Evolutionary conservation across 2,113 vertebrate genomes (phyloP).

Genomic region (Mellivora capensis): DNA sequence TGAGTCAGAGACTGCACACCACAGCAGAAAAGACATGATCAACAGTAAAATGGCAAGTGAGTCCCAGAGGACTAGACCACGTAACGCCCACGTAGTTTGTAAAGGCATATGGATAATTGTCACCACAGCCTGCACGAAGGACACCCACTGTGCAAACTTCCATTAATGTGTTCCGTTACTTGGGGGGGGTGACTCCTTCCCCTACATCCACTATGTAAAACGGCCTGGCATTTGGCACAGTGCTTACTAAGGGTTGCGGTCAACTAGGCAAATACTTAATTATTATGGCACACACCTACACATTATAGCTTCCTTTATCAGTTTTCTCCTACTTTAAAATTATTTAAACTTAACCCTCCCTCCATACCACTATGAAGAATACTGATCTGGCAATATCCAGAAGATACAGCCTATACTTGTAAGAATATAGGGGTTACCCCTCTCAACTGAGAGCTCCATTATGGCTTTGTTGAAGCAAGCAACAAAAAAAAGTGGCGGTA

Average conservation of each 20-base stretch:
- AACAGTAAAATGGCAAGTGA: slow-evolving; percentile 72
- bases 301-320: slow-evolving; percentile 59
- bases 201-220: slow-evolving; percentile 63
- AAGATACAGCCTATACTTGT: neutral
- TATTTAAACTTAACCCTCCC: slow-evolving; percentile 46
- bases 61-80: slow-evolving; percentile 65
- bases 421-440: neutral
- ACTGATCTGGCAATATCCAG: neutral
- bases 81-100: slow-evolving; percentile 59
- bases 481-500: neutral
- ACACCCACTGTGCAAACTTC: slow-evolving; percentile 67
- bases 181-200: neutral
- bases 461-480: slow-evolving; percentile 45
- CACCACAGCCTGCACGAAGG: slow-evolving; percentile 72
- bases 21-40: slow-evolving; percentile 72
- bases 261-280: slow-evolving; percentile 68
- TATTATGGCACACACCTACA: slow-evolving; percentile 1
- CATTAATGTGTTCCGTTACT: slow-evolving; percentile 64
- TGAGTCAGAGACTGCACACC: slow-evolving; percentile 31
- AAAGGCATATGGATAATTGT: slow-evolving; percentile 68
- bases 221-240: slow-evolving; percentile 44
- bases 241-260: slow-evolving; percentile 51
- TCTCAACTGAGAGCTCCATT: neutral
- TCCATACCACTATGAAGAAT: neutral
- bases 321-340: slow-evolving; percentile 44